Conservation (phyloP, 2,113 vertebrate genomes). For the Nothoprocta pentlandii region DNA sequence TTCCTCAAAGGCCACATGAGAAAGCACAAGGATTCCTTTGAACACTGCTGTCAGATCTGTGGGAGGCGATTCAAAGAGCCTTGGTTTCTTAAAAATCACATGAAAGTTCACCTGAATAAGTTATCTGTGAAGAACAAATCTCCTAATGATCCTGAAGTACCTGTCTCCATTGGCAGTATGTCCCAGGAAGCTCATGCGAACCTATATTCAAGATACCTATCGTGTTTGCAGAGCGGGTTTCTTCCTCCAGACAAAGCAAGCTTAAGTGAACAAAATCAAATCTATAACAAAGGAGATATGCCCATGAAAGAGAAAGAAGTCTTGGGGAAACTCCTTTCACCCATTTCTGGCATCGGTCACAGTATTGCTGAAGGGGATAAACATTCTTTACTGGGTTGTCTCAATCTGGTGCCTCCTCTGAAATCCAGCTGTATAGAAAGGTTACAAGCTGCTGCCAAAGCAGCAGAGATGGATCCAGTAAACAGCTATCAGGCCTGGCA, state of each 20-base stretch:
- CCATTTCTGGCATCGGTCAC: constrained; percentile 89
- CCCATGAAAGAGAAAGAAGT: constrained; percentile 96
- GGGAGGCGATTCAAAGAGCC: constrained; percentile 98
- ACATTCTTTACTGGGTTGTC: constrained; percentile 93
- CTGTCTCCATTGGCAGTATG: constrained; percentile 88
- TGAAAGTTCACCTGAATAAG: constrained; percentile 99
- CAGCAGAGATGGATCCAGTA: constrained; percentile 98
- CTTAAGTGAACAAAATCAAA: constrained; percentile 89
- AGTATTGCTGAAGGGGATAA: constrained; percentile 92
- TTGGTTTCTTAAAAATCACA: constrained; percentile 99
- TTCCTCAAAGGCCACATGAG: constrained; percentile 99
- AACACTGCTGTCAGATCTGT: constrained; percentile 98
- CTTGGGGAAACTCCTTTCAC: constrained; percentile 92
- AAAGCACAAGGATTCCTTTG: constrained; percentile 99
- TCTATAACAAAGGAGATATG: constrained; percentile 91
- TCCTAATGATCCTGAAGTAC: constrained; percentile 81
- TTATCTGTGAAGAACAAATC: constrained; percentile 96
- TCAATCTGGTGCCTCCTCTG: constrained; percentile 95
- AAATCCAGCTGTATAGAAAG: constrained; percentile 99
- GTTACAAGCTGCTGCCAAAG: constrained; percentile 95
- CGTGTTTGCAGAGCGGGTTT: constrained; percentile 96
- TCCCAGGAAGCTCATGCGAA: constrained; percentile 95
- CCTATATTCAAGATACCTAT: constrained; percentile 95
- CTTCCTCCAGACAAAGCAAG: constrained; percentile 91
- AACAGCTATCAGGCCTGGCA: constrained; percentile 99